Percentiles rank a stretch among this genome's conserved stretches.
phyloP scores from a whole-genome alignment of 2,113 vertebrate species.

The Cavia aperea region DNA sequence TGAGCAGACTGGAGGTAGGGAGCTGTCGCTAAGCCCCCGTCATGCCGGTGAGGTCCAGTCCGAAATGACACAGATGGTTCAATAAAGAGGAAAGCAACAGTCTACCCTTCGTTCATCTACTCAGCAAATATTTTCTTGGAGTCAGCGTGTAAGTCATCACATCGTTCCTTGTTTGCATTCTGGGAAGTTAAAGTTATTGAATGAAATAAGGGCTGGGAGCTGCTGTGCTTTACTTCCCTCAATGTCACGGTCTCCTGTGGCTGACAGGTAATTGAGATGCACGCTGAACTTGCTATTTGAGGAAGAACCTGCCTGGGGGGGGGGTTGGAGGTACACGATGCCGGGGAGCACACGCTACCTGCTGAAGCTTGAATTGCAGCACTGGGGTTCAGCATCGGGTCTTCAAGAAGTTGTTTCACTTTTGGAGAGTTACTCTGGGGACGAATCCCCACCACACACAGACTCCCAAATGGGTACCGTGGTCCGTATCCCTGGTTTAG shows the following conservation, averaged over 20 bases:
- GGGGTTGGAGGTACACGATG: not conserved
- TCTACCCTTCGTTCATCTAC: not conserved
- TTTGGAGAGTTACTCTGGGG: not conserved
- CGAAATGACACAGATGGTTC: not conserved
- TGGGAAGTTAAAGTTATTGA: not conserved
- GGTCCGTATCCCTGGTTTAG: not conserved
- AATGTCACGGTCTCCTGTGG: not conserved
- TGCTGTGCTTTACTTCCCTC: not conserved
- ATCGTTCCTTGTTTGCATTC: not conserved
- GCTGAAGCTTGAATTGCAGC: not conserved
- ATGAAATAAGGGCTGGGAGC: not conserved
- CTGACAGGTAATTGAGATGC: not conserved
- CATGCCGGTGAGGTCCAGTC: not conserved
- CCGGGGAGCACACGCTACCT: not conserved
- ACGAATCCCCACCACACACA: not conserved
- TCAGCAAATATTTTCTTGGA: not conserved
- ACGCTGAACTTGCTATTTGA: not conserved
- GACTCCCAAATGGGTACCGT: not conserved
- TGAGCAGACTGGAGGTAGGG: not conserved
- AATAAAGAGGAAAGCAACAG: not conserved
- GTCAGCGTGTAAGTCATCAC: not conserved
- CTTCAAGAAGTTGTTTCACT: not conserved
- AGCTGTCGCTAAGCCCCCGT: not conserved
- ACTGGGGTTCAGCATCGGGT: not conserved
- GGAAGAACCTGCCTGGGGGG: not conserved